Conservation (phyloP, 37 sponge, comb jelly and placozoan genomes). For the Cliona cf. orientalis region DNA sequence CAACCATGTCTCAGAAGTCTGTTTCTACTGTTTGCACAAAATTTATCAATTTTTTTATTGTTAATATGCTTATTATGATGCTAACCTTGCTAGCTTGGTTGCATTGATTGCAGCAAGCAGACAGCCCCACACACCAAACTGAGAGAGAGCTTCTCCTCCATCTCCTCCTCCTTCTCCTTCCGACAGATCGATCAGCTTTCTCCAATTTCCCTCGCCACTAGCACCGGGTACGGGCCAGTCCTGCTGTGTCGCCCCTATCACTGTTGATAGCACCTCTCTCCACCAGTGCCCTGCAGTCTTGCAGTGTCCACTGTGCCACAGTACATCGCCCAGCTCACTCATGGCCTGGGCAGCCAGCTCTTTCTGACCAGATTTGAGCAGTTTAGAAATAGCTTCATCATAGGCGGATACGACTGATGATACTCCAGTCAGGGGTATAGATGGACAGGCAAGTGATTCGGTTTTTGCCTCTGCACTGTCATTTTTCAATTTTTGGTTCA, state of each 20-base stretch:
- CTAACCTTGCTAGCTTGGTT: constrained; percentile 63
- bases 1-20: no score
- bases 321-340: constrained; percentile 68
- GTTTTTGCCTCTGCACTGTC: no score
- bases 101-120: constrained; percentile 56
- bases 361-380: constrained; percentile 33
- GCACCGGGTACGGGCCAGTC: constrained; percentile 59
- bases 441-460: not conserved
- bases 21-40: no score
- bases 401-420: constrained; percentile 21
- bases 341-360: constrained; percentile 56
- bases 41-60: no score
- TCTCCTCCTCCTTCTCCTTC: not conserved
- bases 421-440: not conserved
- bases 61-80: not conserved
- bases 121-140: constrained; percentile 75
- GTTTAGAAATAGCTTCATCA: constrained; percentile 19
- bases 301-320: constrained; percentile 36
- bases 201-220: no score
- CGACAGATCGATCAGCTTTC: no score
- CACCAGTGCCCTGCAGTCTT: constrained; percentile 72
- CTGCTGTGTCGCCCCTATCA: constrained; percentile 23
- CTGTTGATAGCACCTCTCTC: constrained; percentile 47
- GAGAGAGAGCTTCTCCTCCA: constrained; percentile 6
- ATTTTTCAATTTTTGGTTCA: no score